Conservation (phyloP, 2,888 invertebrate genomes). For the Euspilapteryx auroguttella region DNA sequence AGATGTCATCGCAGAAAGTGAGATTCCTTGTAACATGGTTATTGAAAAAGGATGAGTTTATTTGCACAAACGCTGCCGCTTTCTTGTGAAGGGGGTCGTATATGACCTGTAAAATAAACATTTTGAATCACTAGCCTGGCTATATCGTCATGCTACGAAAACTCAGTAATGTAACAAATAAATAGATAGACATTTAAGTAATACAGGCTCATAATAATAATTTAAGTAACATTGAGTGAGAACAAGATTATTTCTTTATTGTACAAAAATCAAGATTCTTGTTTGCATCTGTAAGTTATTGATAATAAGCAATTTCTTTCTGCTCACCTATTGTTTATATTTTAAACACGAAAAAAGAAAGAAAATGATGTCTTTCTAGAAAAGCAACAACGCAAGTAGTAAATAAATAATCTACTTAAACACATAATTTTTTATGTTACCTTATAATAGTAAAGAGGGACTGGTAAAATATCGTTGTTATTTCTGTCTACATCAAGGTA, state of each 20-base stretch:
- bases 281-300: too few relatives aligned
- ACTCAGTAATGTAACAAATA: not conserved
- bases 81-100: slow-evolving; percentile 19
- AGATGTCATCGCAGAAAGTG: slow-evolving; percentile 30
- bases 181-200: too few relatives aligned
- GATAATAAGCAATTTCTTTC: too few relatives aligned
- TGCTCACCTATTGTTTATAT: too few relatives aligned
- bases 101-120: slow-evolving; percentile 23
- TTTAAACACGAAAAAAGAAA: too few relatives aligned
- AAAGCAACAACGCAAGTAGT: not conserved
- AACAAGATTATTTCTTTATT: too few relatives aligned
- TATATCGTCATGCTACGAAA: not conserved
- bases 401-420: not conserved
- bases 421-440: slow-evolving; percentile 12
- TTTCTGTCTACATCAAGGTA: slow-evolving; percentile 25
- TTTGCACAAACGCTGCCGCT: slow-evolving; percentile 30
- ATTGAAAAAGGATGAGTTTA: slow-evolving; percentile 36
- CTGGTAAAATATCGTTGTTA: slow-evolving; percentile 30
- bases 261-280: too few relatives aligned
- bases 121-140: not conserved
- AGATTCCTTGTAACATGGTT: slow-evolving; percentile 13
- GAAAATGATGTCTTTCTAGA: not conserved
- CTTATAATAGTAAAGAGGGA: slow-evolving; percentile 43
- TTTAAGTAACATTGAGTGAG: too few relatives aligned
- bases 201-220: too few relatives aligned